A percentile compares a stretch with the other conserved stretches of the same genome.
Evolutionary conservation across 2,113 vertebrate species (phyloP).

Genomic region (Zosterops borbonicus): DNA sequence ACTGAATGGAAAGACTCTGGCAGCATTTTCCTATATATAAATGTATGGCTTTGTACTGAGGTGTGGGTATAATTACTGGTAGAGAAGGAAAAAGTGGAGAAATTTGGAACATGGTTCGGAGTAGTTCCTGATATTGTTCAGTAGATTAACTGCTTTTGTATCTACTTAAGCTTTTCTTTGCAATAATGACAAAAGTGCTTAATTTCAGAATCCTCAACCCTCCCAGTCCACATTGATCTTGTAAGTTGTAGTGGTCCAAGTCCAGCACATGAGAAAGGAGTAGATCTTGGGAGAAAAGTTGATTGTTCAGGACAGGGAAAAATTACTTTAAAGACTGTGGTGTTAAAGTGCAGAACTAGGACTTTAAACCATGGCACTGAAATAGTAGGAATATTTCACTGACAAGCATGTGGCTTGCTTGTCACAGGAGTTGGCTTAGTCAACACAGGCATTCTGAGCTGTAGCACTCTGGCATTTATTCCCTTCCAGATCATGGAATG

Average conservation of each 20-base stretch:
- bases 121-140: neutral
- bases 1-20: neutral
- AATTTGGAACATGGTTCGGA: neutral
- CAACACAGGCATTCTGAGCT: neutral
- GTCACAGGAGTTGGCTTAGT: neutral
- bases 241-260: accelerated
- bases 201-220: neutral
- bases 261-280: neutral
- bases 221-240: neutral
- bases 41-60: neutral
- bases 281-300: neutral
- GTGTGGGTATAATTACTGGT: neutral
- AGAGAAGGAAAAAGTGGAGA: neutral
- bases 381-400: neutral
- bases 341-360: neutral
- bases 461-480: neutral
- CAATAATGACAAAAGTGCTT: neutral
- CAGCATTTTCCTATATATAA: neutral
- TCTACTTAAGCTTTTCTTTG: neutral
- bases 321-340: neutral
- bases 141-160: neutral
- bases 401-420: neutral
- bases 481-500: neutral
- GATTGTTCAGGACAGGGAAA: neutral
- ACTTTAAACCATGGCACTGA: neutral